A percentile compares a stretch with the other conserved stretches of the same genome.
Conservation (phyloP, 2,888 invertebrate genomes). For the Thalpophila matura region DNA sequence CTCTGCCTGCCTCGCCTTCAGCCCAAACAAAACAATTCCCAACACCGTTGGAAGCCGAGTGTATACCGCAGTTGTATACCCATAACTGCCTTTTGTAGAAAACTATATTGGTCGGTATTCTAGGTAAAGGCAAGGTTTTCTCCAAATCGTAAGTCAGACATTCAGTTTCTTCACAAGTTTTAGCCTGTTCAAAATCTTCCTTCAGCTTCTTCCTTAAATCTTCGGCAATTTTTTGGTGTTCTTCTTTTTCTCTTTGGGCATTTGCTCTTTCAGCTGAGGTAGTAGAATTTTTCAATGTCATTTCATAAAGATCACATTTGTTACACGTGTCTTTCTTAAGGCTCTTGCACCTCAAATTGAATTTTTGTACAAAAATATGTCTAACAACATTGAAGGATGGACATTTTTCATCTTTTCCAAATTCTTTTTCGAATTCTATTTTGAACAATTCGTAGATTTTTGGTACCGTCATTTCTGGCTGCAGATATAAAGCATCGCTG, state of each 20-base stretch:
- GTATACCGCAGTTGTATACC: conserved; percentile 49
- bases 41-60: conserved; percentile 32
- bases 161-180: conserved; percentile 35
- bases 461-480: conserved; percentile 30
- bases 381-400: conserved; percentile 19
- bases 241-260: conserved; percentile 22
- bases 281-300: conserved; percentile 25
- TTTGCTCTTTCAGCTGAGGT: conserved; percentile 23
- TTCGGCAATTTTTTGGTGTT: conserved; percentile 41
- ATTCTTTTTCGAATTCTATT: conserved; percentile 16
- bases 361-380: conserved; percentile 25
- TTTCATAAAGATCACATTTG: conserved; percentile 25
- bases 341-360: conserved; percentile 27
- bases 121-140: conserved; percentile 47
- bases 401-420: conserved; percentile 27
- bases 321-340: conserved; percentile 39
- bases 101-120: conserved; percentile 45
- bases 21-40: conserved; percentile 42
- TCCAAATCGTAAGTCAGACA: conserved; percentile 50
- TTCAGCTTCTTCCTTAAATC: conserved; percentile 39
- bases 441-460: conserved; percentile 31
- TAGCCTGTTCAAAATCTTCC: conserved; percentile 38
- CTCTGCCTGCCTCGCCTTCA: conserved; percentile 46
- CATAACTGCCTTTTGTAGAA: conserved; percentile 53
- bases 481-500: conserved; percentile 26